Percentiles rank a stretch among this genome's conserved stretches.
phyloP scores from a whole-genome alignment of 1,140 invertebrate genomes.

The Drosophila micromelanica region DNA sequence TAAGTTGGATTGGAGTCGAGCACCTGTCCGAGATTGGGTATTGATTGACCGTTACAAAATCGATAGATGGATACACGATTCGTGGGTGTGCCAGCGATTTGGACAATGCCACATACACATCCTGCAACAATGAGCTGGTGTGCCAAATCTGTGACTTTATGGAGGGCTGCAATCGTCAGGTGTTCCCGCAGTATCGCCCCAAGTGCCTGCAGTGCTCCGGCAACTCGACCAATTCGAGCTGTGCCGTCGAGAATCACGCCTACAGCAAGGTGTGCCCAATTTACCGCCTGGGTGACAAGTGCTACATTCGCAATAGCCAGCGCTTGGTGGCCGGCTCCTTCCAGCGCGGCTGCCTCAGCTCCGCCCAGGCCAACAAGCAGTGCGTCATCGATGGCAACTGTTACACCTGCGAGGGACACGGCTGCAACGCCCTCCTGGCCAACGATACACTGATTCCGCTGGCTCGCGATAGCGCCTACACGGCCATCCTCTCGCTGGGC shows the following conservation, averaged over 20 bases:
- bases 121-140: constrained; percentile 75
- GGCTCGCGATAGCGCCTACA: constrained; percentile 64
- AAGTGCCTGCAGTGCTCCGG: constrained; percentile 74
- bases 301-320: constrained; percentile 73
- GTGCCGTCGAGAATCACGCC: constrained; percentile 58
- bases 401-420: constrained; percentile 69
- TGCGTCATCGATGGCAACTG: constrained; percentile 67
- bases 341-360: constrained; percentile 73
- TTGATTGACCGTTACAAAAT: too few species aligned
- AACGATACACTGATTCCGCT: constrained; percentile 62
- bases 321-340: constrained; percentile 60
- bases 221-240: constrained; percentile 55
- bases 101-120: constrained; percentile 51
- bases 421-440: constrained; percentile 65
- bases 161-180: constrained; percentile 72
- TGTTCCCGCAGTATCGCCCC: constrained; percentile 66
- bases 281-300: constrained; percentile 73
- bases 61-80: constrained; percentile 70
- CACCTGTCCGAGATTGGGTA: too few species aligned
- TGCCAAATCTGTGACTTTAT: constrained; percentile 61
- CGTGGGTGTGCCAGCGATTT: constrained; percentile 72
- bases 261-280: constrained; percentile 58
- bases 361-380: constrained; percentile 64
- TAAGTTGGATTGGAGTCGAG: constrained; percentile 31
- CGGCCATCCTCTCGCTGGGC: constrained; percentile 33